Conservation (phyloP, 2,797 vertebrate genomes). For the Urosaurus nigricauda region DNA sequence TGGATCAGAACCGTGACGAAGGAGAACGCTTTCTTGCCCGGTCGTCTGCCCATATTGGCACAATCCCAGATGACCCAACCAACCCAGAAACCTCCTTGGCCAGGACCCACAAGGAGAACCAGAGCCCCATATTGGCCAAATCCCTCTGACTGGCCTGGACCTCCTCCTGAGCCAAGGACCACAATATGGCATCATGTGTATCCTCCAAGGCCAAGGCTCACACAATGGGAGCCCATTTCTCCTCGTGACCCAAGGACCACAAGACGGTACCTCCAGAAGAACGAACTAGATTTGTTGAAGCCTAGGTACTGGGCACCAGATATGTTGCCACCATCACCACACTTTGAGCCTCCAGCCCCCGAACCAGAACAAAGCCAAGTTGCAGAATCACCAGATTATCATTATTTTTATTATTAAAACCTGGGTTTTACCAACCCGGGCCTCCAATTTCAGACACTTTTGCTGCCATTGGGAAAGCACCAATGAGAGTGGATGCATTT, state of each 20-base stretch:
- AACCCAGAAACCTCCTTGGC: background rate
- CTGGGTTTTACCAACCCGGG: background rate
- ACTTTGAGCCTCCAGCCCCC: too few relatives aligned
- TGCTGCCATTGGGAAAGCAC: background rate
- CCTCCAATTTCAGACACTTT: too few relatives aligned
- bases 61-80: background rate
- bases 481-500: background rate
- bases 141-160: too few relatives aligned
- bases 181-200: background rate
- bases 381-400: too few relatives aligned
- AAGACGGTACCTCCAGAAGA: background rate
- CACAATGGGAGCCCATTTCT: background rate
- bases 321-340: too few relatives aligned
- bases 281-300: too few relatives aligned
- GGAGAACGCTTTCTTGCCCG: background rate
- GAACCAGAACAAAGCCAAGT: background rate
- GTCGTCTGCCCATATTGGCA: background rate
- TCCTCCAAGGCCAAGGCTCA: background rate
- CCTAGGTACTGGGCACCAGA: too few relatives aligned
- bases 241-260: background rate
- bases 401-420: background rate
- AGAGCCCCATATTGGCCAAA: background rate
- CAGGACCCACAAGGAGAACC: too few relatives aligned
- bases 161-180: background rate
- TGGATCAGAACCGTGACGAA: slow-evolving; percentile 4